phyloP scores from a whole-genome alignment of 2,888 invertebrate genomes.

The Doris montereyensis region DNA sequence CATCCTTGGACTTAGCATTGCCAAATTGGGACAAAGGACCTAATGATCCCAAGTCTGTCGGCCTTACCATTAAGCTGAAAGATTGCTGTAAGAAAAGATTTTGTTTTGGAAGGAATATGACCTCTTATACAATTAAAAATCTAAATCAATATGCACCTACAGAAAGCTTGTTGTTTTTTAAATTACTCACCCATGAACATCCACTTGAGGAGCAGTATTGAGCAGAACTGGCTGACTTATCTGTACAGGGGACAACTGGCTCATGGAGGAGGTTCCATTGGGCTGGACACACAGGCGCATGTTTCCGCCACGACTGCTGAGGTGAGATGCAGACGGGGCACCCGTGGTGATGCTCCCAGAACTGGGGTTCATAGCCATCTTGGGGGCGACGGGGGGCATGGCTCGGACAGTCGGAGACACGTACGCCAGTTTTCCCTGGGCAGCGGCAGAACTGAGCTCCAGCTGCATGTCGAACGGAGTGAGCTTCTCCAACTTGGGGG shows the following conservation, averaged over 20 bases:
- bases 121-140: neutral
- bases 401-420: slow-evolving; percentile 65
- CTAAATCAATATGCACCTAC: neutral
- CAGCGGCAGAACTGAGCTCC: slow-evolving; percentile 59
- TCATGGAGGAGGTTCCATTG: slow-evolving; percentile 50
- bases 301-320: slow-evolving; percentile 42
- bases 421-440: slow-evolving; percentile 66
- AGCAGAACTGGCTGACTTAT: slow-evolving; percentile 65
- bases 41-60: no score
- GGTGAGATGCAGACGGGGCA: slow-evolving; percentile 47
- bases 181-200: slow-evolving; percentile 60
- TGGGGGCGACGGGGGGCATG: slow-evolving; percentile 48
- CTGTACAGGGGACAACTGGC: slow-evolving; percentile 64
- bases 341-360: slow-evolving; percentile 41
- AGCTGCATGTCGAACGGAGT: slow-evolving; percentile 58
- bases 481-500: slow-evolving; percentile 56
- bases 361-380: slow-evolving; percentile 48
- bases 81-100: no score
- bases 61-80: no score
- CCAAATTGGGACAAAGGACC: no score
- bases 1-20: no score
- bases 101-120: no score
- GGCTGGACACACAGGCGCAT: slow-evolving; percentile 44
- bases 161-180: neutral
- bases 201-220: slow-evolving; percentile 60